A percentile compares a stretch with the other conserved stretches of the same genome.
These are phyloP conservation scores for Schrankia costaestrigalis DNA, from an alignment of 2,888 invertebrate genomes.

Conservation along the genomic window DNA sequence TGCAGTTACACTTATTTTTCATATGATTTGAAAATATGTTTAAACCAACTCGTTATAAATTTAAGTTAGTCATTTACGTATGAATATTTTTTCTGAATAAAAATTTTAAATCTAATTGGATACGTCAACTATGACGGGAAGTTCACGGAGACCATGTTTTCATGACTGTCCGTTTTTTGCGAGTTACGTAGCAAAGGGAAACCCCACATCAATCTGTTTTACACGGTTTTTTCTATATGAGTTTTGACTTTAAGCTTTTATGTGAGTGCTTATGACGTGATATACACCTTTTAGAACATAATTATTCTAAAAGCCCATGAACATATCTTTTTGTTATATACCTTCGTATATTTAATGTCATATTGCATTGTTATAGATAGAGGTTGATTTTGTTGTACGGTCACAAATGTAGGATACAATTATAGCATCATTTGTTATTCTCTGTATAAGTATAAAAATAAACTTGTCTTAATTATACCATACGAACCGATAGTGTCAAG, in stretches of 20 bases:
- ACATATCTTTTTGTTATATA: conserved; percentile 14
- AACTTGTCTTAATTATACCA: too few species aligned
- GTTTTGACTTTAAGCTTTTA: conserved; percentile 12
- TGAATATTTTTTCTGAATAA: conserved; percentile 29
- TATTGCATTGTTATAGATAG: conserved; percentile 8
- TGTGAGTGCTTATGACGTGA: conserved; percentile 15
- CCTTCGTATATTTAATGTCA: conserved; percentile 20
- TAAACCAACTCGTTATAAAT: too few species aligned
- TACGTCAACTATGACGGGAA: conserved; percentile 38
- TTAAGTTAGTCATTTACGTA: conserved; percentile 18
- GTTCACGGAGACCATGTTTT: conserved; percentile 35
- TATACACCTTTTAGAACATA: not conserved
- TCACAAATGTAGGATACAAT: not conserved
- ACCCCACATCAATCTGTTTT: conserved; percentile 15
- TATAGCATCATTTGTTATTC: too few species aligned
- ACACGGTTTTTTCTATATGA: conserved; percentile 14
- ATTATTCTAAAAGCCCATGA: conserved; percentile 11
- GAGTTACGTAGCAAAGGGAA: conserved; percentile 13
- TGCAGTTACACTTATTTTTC: too few species aligned
- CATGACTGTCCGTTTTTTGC: conserved; percentile 28
- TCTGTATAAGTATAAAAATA: too few species aligned
- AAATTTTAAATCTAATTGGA: conserved; percentile 44
- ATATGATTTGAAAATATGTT: too few species aligned
- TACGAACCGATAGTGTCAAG: too few species aligned
- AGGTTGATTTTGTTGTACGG: not conserved